Evolutionary conservation across 2,113 vertebrate species (phyloP).

Genomic region (Misgurnus anguillicaudatus): DNA sequence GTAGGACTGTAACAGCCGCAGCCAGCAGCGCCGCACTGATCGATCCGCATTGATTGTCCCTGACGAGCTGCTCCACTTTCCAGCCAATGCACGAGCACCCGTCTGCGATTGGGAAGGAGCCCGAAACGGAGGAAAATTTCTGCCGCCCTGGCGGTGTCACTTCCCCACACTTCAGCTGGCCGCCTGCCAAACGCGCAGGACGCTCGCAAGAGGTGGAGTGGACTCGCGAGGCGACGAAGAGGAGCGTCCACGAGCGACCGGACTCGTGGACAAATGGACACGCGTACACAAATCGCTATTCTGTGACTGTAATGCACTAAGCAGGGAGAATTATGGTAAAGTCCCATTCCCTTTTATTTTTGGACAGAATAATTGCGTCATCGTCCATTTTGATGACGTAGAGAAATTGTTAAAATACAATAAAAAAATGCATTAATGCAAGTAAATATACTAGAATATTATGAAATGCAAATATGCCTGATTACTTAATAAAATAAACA

Average conservation of each 20-base stretch:
- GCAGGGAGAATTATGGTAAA: constrained; percentile 25
- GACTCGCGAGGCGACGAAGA: constrained; percentile 66
- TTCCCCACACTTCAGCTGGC: constrained; percentile 86
- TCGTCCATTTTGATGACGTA: background rate
- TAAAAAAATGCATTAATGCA: background rate
- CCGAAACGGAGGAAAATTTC: constrained; percentile 77
- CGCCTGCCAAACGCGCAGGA: constrained; percentile 80
- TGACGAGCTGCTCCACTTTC: constrained; percentile 99
- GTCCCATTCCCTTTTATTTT: background rate
- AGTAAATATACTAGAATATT: background rate
- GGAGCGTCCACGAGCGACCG: constrained; percentile 65
- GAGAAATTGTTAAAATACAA: background rate
- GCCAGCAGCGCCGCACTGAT: constrained; percentile 83
- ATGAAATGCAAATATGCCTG: background rate
- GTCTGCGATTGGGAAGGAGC: constrained; percentile 76
- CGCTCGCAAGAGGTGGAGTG: constrained; percentile 86
- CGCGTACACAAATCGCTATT: background rate
- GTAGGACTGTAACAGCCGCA: constrained; percentile 73
- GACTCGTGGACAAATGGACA: constrained; percentile 43
- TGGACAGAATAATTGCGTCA: background rate
- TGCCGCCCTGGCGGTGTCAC: constrained; percentile 84
- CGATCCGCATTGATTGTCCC: constrained; percentile 98
- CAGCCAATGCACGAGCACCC: constrained; percentile 97
- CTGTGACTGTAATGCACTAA: background rate
- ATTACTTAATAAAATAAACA: background rate